Base-by-base conservation (phyloP, 2,888 invertebrate species). In the Drosophila mayaguana region DNA sequence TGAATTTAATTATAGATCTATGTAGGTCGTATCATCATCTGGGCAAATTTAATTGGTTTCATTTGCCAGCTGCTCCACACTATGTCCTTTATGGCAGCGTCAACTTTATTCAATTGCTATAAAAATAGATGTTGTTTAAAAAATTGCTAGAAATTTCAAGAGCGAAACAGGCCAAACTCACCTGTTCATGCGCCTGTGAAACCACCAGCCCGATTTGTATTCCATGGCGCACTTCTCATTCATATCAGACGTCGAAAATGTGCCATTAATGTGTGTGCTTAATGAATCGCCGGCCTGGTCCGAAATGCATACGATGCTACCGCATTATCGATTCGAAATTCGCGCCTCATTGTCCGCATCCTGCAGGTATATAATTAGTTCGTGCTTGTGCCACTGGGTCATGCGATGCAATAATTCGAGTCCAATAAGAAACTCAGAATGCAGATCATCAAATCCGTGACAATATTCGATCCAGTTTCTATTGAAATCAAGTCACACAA, bases 201-300 rank as follows among this genome's bases (percentile, higher is more conserved):
- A 96, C 96, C 96, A 96, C 96, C 96, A 96, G 2, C 95, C 96
- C 0, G 96, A 96, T 1, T 94, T 94, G 77, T 95, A 95, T 59
- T 94, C 94, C 40, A 93, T 90, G 0, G 96, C 95, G 90, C 96
- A 96, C 60, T 96, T 95, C 69, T 95, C 94, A 88, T 96, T 95
- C 45, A 93, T 89, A 83, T 95, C 96, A 45, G 92, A 92, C 0
- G 96, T 95, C 1, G 95, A 95, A 82, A 96, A 96, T 88, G 95
- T 95, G 81, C 94, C 94, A 0, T 95, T 95, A 1, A 95, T 95
- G 76, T 96, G 96, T 81, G 95, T 95, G 0, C 93, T 93, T 56
- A 96, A 88, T 0, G 95, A 95, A 90, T 96, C 95, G 1, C 96
- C 95, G 79, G 95, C 95, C 63, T 93, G 93, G 14, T 96, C 96